phyloP scores from a whole-genome alignment of 2,888 invertebrate genomes.

The Phymatocera aterrima region DNA sequence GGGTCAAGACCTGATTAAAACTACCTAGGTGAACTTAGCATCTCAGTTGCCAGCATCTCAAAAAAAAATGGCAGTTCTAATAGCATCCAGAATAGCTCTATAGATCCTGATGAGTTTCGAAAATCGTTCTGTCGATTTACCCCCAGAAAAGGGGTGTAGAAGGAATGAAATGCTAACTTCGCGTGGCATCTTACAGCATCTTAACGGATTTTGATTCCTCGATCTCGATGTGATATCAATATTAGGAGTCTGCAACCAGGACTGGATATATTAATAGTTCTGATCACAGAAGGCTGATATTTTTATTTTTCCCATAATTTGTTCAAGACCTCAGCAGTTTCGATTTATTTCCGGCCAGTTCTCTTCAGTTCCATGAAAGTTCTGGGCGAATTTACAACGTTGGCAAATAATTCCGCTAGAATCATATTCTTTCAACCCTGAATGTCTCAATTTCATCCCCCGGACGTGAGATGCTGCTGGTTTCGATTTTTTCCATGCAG shows the following conservation, averaged over 20 bases:
- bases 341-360: too few relatives aligned
- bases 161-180: background rate
- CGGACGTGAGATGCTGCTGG: too few relatives aligned
- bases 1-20: too few relatives aligned
- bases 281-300: background rate
- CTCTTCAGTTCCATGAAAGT: background rate
- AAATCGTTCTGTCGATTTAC: background rate
- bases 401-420: background rate
- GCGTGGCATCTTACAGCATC: too few relatives aligned
- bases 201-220: too few relatives aligned
- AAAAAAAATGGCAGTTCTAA: background rate
- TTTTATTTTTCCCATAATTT: background rate
- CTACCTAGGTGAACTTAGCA: background rate
- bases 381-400: background rate
- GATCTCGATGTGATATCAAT: background rate
- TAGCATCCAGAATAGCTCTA: background rate
- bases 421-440: background rate
- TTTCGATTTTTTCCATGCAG: too few relatives aligned
- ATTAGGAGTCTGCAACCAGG: background rate
- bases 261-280: background rate
- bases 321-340: background rate
- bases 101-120: background rate
- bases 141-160: background rate
- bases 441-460: too few relatives aligned
- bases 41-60: background rate